These are phyloP conservation scores for Oxytorus armatus DNA, from an alignment of 2,888 invertebrate species.

Conservation along the genomic window DNA sequence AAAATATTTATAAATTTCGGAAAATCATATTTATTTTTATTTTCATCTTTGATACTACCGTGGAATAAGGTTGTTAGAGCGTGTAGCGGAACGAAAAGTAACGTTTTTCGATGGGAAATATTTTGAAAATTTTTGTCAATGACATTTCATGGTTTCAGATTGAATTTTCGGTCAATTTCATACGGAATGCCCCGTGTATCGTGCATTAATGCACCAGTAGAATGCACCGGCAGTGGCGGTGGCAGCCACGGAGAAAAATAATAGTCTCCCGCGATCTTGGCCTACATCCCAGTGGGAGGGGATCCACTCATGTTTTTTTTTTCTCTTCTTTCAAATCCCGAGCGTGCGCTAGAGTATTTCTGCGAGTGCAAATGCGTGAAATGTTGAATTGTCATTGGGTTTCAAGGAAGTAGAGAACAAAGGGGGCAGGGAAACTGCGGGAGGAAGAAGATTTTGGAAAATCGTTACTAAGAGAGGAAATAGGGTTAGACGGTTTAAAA, in stretches of 20 bases:
- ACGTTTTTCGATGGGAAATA: no score
- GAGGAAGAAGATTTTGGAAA: slow-evolving; percentile 2
- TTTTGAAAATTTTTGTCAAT: no score
- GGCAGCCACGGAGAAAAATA: slow-evolving; percentile 57
- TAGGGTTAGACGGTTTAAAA: no score
- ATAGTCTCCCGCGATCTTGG: slow-evolving; percentile 65
- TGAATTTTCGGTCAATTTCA: background rate
- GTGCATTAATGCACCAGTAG: slow-evolving; percentile 12
- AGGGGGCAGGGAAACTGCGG: background rate
- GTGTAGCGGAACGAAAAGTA: no score
- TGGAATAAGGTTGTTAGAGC: no score
- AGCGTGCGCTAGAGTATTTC: slow-evolving; percentile 32
- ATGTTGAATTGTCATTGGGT: background rate
- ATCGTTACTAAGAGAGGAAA: no score
- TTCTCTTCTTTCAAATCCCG: slow-evolving; percentile 26
- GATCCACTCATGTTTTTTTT: slow-evolving; percentile 28
- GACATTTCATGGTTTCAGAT: no score
- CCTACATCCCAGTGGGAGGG: slow-evolving; percentile 62
- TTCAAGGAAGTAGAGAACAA: background rate
- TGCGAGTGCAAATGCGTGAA: slow-evolving; percentile 1
- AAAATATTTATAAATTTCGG: no score
- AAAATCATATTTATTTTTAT: no score
- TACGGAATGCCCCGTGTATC: background rate
- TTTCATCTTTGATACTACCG: no score
- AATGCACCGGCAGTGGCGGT: slow-evolving; percentile 16